Base-by-base conservation (phyloP, 2,888 invertebrate species). In the Rhagophthalmus giganteus region DNA sequence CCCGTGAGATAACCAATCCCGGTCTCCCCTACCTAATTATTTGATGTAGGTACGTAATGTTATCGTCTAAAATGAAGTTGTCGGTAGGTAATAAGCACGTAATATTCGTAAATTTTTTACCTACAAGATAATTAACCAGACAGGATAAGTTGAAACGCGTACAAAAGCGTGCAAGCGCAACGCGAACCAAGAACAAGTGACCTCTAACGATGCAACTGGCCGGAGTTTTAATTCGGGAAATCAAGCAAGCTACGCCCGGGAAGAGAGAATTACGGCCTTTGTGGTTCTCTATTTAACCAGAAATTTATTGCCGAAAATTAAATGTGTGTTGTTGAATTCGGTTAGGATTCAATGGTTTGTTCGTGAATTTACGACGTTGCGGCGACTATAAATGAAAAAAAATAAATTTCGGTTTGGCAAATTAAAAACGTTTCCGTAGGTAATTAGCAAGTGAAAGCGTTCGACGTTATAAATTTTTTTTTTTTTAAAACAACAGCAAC, bases 181-280 rank as follows among this genome's bases (percentile, higher is more conserved):
- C n/a, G n/a, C n/a, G n/a, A n/a, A n/a, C n/a, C n/a, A n/a, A 63
- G 60, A 59, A 63, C 44, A 50, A 50, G 42, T 44, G 50, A 50
- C 62, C 62, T 41, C 60, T 64, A 64, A 64, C 58, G 60, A 62
- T 58, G 58, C 54, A 59, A 62, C 61, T 63, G 60, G 58, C 57
- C n/a, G 50, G 60, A 62, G 58, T 62, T 59, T 59, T 58, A 61
- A 61, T 61, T 59, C 54, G 35, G 52, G 47, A 58, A 59, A 61
- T 61, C 59, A 58, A 59, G 57, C 54, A 54, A n/a, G 20, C 20
- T 20, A 20, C 20, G 3, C 3, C 7, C 7, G n/a, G n/a, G n/a
- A n/a, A 45, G 47, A 45, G 57, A 61, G 59, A 61, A 58, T 61
- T 61, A 58, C 56, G 46, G 55, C 54, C 48, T 47, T 54, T 58